phyloP scores from a whole-genome alignment of 2,888 invertebrate genomes.

The Gymnoscelis rufifasciata region DNA sequence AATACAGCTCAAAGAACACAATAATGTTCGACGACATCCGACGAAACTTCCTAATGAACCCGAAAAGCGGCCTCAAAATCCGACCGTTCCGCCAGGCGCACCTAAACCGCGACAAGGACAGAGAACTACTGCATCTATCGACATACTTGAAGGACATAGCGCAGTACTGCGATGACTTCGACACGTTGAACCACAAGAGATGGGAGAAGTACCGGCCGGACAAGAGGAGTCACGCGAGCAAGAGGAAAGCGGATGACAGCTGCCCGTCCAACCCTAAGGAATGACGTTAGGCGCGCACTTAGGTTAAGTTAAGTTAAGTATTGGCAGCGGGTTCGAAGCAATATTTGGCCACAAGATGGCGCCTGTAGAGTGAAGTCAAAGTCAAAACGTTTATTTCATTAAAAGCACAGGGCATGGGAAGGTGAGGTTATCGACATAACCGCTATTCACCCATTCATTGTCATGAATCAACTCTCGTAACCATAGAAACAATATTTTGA shows the following conservation, averaged over 20 bases:
- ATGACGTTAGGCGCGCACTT: conserved; percentile 45
- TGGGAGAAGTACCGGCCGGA: conserved; percentile 90
- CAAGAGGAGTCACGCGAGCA: conserved; percentile 55
- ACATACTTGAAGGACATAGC: conserved; percentile 92
- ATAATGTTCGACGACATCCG: conserved; percentile 99
- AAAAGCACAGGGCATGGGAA: too few relatives aligned
- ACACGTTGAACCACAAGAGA: conserved; percentile 90
- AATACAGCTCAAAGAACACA: conserved; percentile 93
- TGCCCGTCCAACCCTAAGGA: conserved; percentile 55
- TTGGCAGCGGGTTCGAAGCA: too few relatives aligned
- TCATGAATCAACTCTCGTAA: too few relatives aligned
- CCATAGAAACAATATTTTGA: too few relatives aligned
- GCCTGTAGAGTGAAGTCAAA: too few relatives aligned
- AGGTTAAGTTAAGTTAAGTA: background rate
- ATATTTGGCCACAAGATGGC: too few relatives aligned
- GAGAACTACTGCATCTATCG: conserved; percentile 88
- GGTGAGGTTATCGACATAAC: too few relatives aligned
- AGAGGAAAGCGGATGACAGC: conserved; percentile 71
- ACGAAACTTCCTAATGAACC: conserved; percentile 98
- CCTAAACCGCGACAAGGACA: conserved; percentile 89
- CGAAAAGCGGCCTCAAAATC: conserved; percentile 94
- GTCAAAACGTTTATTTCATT: too few relatives aligned
- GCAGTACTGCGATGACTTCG: conserved; percentile 87
- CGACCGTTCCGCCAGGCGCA: conserved; percentile 95
- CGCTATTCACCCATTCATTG: too few relatives aligned